Conservation (phyloP, 2,888 invertebrate species). For the Minunthozetes semirufus region DNA sequence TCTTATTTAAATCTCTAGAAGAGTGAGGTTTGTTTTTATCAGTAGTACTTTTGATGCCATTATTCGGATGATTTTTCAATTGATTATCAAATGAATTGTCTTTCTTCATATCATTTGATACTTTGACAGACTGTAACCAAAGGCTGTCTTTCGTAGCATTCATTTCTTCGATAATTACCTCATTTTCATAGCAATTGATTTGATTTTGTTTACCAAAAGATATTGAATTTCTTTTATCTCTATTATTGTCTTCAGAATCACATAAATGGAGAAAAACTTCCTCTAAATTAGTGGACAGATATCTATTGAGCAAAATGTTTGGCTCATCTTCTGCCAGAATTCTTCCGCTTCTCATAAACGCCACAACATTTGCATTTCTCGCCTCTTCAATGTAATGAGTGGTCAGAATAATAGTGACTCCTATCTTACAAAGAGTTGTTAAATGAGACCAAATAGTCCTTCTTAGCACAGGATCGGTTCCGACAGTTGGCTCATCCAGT, state of each 20-base stretch:
- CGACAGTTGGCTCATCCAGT: conserved; percentile 86
- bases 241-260: conserved; percentile 35
- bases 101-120: too few relatives aligned
- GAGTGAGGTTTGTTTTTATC: too few relatives aligned
- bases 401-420: conserved; percentile 56
- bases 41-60: too few relatives aligned
- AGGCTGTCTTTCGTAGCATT: too few relatives aligned
- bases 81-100: too few relatives aligned
- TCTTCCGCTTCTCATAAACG: conserved; percentile 48
- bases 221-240: too few relatives aligned
- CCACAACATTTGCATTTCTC: conserved; percentile 46
- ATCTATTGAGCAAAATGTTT: conserved; percentile 41
- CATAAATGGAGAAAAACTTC: conserved; percentile 42
- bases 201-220: neutral
- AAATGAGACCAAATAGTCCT: conserved; percentile 42
- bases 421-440: neutral
- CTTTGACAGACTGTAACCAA: too few relatives aligned
- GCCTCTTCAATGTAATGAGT: conserved; percentile 95
- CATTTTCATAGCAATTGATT: too few relatives aligned
- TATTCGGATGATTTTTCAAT: too few relatives aligned
- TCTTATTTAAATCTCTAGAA: neutral
- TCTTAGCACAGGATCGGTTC: conserved; percentile 74
- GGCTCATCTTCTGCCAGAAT: conserved; percentile 47
- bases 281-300: conserved; percentile 3
- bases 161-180: too few relatives aligned